phyloP scores from a whole-genome alignment of 2,888 invertebrate species.

The Dioctria rufipes region DNA sequence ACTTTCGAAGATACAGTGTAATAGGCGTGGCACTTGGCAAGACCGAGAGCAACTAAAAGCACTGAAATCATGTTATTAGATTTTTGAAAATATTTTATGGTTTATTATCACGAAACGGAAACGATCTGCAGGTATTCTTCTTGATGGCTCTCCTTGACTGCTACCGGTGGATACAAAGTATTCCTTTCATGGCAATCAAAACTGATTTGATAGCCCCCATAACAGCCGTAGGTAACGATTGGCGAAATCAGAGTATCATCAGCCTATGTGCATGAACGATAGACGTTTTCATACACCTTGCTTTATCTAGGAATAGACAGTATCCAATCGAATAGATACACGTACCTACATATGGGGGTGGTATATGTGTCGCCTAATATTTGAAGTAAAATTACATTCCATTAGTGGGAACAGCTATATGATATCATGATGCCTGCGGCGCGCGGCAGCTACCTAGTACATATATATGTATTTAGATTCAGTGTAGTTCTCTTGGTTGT shows the following conservation, averaged over 20 bases:
- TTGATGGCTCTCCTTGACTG: constrained; percentile 15
- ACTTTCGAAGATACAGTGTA: constrained; percentile 8
- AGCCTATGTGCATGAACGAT: constrained; percentile 31
- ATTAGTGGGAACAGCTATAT: constrained; percentile 41
- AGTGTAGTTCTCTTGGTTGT: background rate
- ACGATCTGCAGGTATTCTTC: constrained; percentile 36
- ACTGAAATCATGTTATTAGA: constrained; percentile 18
- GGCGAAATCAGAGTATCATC: constrained; percentile 39
- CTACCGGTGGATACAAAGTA: background rate
- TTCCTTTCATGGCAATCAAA: constrained; percentile 39
- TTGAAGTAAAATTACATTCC: constrained; percentile 53
- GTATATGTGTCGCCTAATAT: constrained; percentile 19
- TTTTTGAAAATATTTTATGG: constrained; percentile 34
- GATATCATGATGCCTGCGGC: constrained; percentile 23
- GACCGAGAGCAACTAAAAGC: background rate
- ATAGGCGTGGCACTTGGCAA: constrained; percentile 48
- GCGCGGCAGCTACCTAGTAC: constrained; percentile 1
- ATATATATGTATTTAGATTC: background rate
- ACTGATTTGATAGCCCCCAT: constrained; percentile 45
- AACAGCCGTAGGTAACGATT: constrained; percentile 49
- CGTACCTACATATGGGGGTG: too few relatives aligned
- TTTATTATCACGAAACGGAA: constrained; percentile 48
- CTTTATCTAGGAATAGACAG: constrained; percentile 24
- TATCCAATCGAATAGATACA: constrained; percentile 28
- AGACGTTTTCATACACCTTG: constrained; percentile 17